A percentile compares a stretch with the other conserved stretches of the same genome.
phyloP scores from a whole-genome alignment of 2,797 vertebrate genomes.

The Argentina silus region DNA sequence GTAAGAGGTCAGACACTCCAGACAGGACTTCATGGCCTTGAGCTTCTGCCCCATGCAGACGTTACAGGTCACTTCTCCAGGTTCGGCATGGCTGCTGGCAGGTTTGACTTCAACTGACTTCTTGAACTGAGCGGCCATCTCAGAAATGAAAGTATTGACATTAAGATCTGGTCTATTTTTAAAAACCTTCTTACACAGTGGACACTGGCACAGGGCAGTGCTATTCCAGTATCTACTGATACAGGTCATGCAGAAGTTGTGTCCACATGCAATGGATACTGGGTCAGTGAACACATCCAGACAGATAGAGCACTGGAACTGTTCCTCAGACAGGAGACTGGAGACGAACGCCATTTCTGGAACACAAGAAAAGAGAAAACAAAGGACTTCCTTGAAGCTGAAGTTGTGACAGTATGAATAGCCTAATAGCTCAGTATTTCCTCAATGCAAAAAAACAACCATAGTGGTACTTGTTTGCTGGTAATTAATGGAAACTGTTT shows the following conservation, averaged over 20 bases:
- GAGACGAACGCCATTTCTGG: constrained; percentile 59
- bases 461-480: no score
- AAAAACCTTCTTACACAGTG: constrained; percentile 53
- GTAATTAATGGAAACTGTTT: no score
- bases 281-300: constrained; percentile 54
- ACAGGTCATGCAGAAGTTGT: constrained; percentile 69
- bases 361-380: constrained; percentile 14
- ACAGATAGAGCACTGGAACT: constrained; percentile 66
- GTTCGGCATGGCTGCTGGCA: not conserved
- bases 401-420: no score
- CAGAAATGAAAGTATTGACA: constrained; percentile 66
- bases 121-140: constrained; percentile 38
- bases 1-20: constrained; percentile 63
- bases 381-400: not conserved
- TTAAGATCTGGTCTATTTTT: constrained; percentile 51
- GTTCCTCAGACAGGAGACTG: constrained; percentile 54
- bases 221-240: constrained; percentile 54
- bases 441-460: no score
- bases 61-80: constrained; percentile 45
- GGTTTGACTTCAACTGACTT: constrained; percentile 14
- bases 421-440: no score
- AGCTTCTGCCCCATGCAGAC: constrained; percentile 38
- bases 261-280: constrained; percentile 67
- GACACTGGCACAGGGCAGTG: constrained; percentile 31
- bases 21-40: constrained; percentile 57